Evolutionary conservation across 1,140 invertebrate genomes (phyloP).

Genomic region (Zaprionus gabonicus): DNA sequence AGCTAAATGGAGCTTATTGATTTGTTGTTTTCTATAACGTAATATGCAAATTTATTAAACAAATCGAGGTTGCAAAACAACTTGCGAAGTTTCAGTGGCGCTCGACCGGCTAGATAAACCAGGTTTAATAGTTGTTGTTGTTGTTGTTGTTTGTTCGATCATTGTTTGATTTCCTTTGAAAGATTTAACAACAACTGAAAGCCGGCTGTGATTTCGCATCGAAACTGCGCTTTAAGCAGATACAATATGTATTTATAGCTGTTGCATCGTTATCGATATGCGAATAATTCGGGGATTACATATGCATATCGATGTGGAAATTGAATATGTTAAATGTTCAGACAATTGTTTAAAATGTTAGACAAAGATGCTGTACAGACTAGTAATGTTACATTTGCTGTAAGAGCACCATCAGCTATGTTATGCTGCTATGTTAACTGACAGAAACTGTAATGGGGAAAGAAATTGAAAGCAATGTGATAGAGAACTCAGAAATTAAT

Average conservation of each 20-base stretch:
- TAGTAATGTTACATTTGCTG: neutral
- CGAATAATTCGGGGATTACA: constrained; percentile 19
- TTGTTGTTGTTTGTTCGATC: neutral
- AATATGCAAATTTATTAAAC: constrained; percentile 76
- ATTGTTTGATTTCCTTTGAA: constrained; percentile 3
- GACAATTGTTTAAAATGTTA: constrained; percentile 1
- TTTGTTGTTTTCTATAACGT: constrained; percentile 54
- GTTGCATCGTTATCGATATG: neutral
- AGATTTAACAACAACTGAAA: constrained; percentile 9
- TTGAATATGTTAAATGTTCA: neutral
- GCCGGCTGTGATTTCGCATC: constrained; percentile 4
- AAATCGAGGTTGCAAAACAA: constrained; percentile 63
- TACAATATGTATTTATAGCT: neutral
- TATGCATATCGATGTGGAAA: constrained; percentile 12
- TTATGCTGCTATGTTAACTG: neutral
- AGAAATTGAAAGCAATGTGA: too few relatives aligned
- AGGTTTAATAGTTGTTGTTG: neutral
- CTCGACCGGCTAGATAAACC: constrained; percentile 2
- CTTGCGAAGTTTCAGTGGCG: constrained; percentile 11
- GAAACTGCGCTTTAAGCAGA: constrained; percentile 5
- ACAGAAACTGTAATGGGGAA: neutral
- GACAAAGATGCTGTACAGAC: neutral
- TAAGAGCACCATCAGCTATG: neutral
- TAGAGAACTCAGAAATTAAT: too few relatives aligned
- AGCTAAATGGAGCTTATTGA: constrained; percentile 62